Conservation (phyloP, 1,140 invertebrate genomes). For the Drosophila pandora region DNA sequence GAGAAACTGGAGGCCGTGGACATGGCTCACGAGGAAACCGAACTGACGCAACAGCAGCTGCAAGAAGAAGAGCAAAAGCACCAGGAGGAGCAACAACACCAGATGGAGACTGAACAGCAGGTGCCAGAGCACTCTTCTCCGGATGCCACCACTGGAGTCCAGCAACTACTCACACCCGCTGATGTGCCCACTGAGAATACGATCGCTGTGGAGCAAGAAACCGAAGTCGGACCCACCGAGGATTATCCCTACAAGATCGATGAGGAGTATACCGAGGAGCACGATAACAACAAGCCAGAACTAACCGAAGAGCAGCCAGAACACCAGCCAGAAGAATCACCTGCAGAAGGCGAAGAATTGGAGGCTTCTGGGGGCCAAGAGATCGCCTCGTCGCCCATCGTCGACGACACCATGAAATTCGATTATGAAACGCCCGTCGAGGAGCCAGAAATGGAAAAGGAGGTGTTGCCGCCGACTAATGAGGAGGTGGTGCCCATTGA, state of each 20-base stretch:
- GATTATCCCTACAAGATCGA: constrained; percentile 82
- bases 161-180: constrained; percentile 64
- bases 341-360: constrained; percentile 11
- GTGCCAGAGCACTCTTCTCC: constrained; percentile 2
- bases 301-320: constrained; percentile 24
- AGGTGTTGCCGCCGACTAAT: constrained; percentile 24
- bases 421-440: constrained; percentile 72
- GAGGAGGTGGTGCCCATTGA: constrained; percentile 53
- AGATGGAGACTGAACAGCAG: background rate
- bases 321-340: background rate
- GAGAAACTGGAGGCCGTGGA: constrained; percentile 68
- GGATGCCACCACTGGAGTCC: constrained; percentile 54
- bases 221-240: constrained; percentile 59
- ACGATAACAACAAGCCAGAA: constrained; percentile 54
- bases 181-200: constrained; percentile 58
- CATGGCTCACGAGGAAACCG: constrained; percentile 69
- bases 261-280: constrained; percentile 72
- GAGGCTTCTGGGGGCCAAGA: constrained; percentile 63
- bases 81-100: constrained; percentile 2
- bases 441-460: constrained; percentile 28
- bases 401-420: constrained; percentile 81
- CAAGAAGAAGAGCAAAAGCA: constrained; percentile 36
- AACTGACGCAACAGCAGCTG: constrained; percentile 64
- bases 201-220: constrained; percentile 43
- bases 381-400: constrained; percentile 50